Base-by-base conservation (phyloP, 2,888 invertebrate species). In the Aporophyla lueneburgensis region DNA sequence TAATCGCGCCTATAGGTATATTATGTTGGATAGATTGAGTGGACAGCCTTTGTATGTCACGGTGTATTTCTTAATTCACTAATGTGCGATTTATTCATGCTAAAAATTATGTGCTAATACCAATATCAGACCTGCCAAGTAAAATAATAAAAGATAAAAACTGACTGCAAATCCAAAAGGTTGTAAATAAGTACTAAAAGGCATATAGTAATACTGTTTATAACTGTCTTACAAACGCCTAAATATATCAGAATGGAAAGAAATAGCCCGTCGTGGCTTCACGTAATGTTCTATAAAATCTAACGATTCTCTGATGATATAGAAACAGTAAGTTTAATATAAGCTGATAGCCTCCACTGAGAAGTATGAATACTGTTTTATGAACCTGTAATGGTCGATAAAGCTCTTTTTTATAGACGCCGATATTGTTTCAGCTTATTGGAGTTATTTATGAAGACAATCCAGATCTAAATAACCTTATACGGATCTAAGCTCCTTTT, bases 281-380 rank as follows among this genome's bases (percentile, higher is more conserved):
- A 54, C 71, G 68, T 87, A 85, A 87, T 86, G 72, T 71, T 68
- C 86, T 59, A 86, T 86, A 86, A 86, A 86, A 87, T 82, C 80
- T 86, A 85, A 85, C 80, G 77, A 61, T 80, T 76, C 67, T 63
- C 76, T 80, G 74, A 87, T 83, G 86, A 85, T 75, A 76, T 71
- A 71, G 79, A 77, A 81, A 82, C 82, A 85, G 87, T 80, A 74
- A 78, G 80, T 85, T 87, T 87, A 80, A 85, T 85, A 87, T 86
- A 82, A 85, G 74, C 77, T 70, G 67, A 82, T 82, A 76, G 80
- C 74, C 76, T 74, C 49, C 66, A 72, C 67, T 69, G 59, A 74
- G 65, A 66, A 71, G 58, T 74, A 66, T 71, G 80, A 81, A 84
- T 74, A 80, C 74, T 74, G 67, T 73, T 81, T 83, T 80, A 81